Evolutionary conservation across 2,113 vertebrate species (phyloP).

Genomic region (Myrmophylax atrothorax): DNA sequence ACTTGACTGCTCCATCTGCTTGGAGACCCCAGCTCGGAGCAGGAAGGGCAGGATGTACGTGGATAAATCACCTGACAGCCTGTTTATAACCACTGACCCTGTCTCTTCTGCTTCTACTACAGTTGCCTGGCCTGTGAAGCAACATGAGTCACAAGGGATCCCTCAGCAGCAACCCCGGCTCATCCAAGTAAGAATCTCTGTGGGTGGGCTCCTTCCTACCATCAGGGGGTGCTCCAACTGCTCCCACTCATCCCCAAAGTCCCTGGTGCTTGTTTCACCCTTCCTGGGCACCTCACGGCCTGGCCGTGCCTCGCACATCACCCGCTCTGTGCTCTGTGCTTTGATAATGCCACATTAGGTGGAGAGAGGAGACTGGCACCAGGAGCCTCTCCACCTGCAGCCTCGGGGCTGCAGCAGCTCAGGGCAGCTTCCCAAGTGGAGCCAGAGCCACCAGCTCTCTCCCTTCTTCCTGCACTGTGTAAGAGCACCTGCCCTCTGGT

Average conservation of each 20-base stretch:
- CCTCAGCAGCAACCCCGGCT: slow-evolving; percentile 46
- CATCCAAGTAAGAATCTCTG: slow-evolving; percentile 55
- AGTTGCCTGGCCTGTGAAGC: slow-evolving; percentile 46
- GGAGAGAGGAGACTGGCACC: not conserved
- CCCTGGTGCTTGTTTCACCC: not conserved
- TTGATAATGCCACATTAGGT: not conserved
- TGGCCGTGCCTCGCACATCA: not conserved
- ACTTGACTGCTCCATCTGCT: not conserved
- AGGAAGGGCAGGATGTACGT: accelerated
- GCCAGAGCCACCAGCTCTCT: not conserved
- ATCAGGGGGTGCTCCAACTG: not conserved
- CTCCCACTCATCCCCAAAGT: not conserved
- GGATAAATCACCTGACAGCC: not conserved
- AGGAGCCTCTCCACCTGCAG: not conserved
- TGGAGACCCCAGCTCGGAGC: not conserved
- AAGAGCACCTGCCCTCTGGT: not conserved
- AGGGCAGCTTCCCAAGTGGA: not conserved
- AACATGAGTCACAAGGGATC: slow-evolving; percentile 69
- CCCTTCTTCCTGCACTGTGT: not conserved
- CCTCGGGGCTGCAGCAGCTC: not conserved
- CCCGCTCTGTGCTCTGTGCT: not conserved
- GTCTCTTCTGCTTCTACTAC: slow-evolving; percentile 27
- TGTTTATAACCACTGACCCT: not conserved
- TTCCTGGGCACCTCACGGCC: not conserved
- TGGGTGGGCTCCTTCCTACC: not conserved